A percentile compares a stretch with the other conserved stretches of the same genome.
Evolutionary conservation across 2,113 vertebrate genomes (phyloP).

Genomic region (Microtus oregoni): DNA sequence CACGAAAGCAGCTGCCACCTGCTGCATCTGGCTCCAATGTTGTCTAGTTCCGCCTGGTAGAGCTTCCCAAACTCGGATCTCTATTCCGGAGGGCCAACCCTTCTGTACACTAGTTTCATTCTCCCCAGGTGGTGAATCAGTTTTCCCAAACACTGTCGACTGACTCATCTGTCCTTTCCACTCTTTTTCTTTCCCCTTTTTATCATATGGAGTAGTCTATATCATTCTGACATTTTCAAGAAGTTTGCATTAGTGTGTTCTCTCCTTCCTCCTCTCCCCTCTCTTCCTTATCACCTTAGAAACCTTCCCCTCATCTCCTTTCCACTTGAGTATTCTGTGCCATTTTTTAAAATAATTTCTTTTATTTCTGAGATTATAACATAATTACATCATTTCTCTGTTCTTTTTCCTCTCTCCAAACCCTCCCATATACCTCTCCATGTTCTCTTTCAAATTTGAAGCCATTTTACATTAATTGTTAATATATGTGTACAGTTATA

Average conservation of each 20-base stretch:
- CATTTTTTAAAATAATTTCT: background rate
- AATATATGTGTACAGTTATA: background rate
- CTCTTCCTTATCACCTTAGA: background rate
- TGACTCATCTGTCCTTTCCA: background rate
- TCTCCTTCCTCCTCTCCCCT: background rate
- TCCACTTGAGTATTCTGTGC: background rate
- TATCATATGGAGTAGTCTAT: background rate
- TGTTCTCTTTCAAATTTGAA: background rate
- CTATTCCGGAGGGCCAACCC: background rate
- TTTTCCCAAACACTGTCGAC: background rate
- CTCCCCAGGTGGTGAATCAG: background rate
- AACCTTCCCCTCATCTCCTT: background rate
- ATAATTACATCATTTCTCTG: background rate
- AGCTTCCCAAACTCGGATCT: background rate
- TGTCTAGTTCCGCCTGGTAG: background rate
- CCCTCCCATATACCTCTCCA: background rate
- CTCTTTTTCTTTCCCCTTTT: background rate
- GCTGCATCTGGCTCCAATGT: background rate
- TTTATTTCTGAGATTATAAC: background rate
- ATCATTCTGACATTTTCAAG: background rate
- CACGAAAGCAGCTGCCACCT: background rate
- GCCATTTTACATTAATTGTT: background rate
- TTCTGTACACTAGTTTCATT: background rate
- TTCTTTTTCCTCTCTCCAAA: background rate
- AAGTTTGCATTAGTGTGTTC: background rate